phyloP scores from a whole-genome alignment of 2,113 vertebrate genomes.

The Parus major region DNA sequence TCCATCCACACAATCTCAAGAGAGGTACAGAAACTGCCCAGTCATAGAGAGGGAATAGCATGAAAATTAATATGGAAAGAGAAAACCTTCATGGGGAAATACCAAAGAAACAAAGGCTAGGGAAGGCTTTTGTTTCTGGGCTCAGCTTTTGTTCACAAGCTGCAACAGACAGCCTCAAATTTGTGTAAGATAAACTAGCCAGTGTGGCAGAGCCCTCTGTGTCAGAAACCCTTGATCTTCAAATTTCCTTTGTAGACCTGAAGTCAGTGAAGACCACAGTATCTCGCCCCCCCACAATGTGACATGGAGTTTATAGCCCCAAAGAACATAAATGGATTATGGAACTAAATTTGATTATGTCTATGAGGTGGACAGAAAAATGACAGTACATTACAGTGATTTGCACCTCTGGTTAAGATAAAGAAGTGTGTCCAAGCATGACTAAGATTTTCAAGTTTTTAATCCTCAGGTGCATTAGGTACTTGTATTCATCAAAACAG shows the following conservation, averaged over 20 bases:
- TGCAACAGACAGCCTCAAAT: background rate
- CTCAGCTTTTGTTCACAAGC: background rate
- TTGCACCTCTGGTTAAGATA: background rate
- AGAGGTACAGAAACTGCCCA: background rate
- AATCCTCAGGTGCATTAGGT: background rate
- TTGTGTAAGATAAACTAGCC: background rate
- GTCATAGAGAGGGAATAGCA: background rate
- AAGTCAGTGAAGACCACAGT: background rate
- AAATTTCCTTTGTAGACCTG: background rate
- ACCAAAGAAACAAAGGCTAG: background rate
- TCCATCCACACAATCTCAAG: background rate
- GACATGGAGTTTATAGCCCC: background rate
- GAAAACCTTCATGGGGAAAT: background rate
- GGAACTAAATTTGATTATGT: background rate
- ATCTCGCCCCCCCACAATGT: background rate
- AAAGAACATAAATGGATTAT: background rate
- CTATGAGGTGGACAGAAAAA: background rate
- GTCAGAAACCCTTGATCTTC: background rate
- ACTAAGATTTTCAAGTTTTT: background rate
- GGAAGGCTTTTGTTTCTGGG: background rate
- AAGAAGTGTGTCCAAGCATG: background rate
- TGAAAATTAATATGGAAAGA: background rate
- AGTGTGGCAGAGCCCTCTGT: background rate
- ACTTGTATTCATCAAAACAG: slow-evolving; percentile 28
- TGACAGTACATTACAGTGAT: background rate